Conservation (phyloP, 2,113 vertebrate species). For the Mobula birostris region DNA sequence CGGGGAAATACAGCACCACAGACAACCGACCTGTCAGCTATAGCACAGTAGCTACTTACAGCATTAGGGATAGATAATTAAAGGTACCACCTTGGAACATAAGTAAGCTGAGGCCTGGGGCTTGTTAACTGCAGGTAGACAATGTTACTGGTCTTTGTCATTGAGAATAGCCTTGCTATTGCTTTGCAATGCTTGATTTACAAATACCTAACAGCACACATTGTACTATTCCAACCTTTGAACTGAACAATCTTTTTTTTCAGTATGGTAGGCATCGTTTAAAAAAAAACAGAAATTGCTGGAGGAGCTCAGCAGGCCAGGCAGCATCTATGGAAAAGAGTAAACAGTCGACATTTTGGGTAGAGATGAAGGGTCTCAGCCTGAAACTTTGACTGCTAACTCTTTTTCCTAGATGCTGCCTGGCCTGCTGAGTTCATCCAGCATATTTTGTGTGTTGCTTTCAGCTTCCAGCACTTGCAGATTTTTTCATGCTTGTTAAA, state of each 20-base stretch:
- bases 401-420: too few relatives aligned
- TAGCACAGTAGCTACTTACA: slow-evolving; percentile 44
- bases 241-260: background rate
- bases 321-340: too few relatives aligned
- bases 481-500: too few relatives aligned
- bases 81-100: slow-evolving; percentile 39
- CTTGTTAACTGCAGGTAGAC: background rate
- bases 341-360: too few relatives aligned
- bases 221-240: background rate
- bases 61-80: slow-evolving; percentile 39
- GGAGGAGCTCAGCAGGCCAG: too few relatives aligned
- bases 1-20: slow-evolving; percentile 49
- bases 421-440: too few relatives aligned
- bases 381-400: too few relatives aligned
- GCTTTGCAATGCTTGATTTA: slow-evolving; percentile 11
- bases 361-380: too few relatives aligned
- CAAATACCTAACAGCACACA: background rate
- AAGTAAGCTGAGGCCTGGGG: background rate
- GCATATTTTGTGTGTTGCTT: too few relatives aligned
- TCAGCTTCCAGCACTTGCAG: too few relatives aligned
- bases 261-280: background rate
- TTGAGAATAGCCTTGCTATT: background rate
- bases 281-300: too few relatives aligned
- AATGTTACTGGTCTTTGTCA: background rate
- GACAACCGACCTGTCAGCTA: slow-evolving; percentile 47